Base-by-base conservation (phyloP, 2,888 invertebrate species). In the Caenorhabditis sp. region DNA sequence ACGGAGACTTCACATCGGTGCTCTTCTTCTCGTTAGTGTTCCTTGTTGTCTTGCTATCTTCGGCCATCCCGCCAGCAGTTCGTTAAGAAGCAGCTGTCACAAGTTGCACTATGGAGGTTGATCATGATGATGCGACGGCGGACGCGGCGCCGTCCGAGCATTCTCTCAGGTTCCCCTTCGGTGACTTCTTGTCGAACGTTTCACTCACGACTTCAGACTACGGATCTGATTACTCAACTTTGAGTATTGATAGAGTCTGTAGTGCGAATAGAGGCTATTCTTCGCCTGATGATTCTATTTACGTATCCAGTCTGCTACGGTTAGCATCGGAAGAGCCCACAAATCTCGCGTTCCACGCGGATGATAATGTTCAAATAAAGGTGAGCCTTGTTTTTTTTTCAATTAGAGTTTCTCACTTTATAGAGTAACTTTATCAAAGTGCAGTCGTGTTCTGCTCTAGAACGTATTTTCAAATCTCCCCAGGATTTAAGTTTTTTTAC, bases 41-140 rank as follows among this genome's bases (percentile, higher is more conserved):
- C 56, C 81, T 81, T 81, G 81, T 81, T 81, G 75, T 72, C 81
- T 85, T 81, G 85, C 82, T 82, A 85, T 77, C 76, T 28, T 12
- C 54, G 31, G 41, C 38, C 7, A 6, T 19, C 19, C 54, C 44
- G 24, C 54, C 68, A 49, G 61, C 74, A 54, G 72, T 80, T 80
- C 74, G 73, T 69, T 74, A 80, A 61, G 61, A 74, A 73, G 68
- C 68, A 80, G 74, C 80, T 80, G 73, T 69, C 73, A 68, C 68
- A 74, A 79, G 79, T 79, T 79, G 63, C 79, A 47, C 74, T 70
- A 86, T 86, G 87, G 87, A 85, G 79, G 87, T 86, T 86, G 86
- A 87, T 85, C 87, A 80, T 72, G 66, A 66, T 56, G 75, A 64
- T 61, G 72, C 82, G 68, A 66, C 72, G 63, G 14, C 76, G 54